phyloP scores from a whole-genome alignment of 2,113 vertebrate genomes.

The Synchiropus splendidus region DNA sequence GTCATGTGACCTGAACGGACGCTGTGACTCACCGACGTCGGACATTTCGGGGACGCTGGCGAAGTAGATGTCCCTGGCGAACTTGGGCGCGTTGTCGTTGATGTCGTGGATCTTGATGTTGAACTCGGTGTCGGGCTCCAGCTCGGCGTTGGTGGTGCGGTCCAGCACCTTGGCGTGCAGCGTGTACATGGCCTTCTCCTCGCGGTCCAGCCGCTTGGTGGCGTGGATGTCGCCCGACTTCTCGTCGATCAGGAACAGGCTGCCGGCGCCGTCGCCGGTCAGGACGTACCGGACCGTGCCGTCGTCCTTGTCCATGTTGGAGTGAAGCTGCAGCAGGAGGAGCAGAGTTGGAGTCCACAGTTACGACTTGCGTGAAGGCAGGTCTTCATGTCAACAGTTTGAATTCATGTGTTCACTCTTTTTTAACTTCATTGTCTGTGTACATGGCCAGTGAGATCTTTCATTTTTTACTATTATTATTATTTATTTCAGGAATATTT shows the following conservation, averaged over 20 bases:
- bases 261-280: slow-evolving; percentile 91
- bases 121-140: slow-evolving; percentile 94
- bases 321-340: slow-evolving; percentile 75
- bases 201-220: slow-evolving; percentile 91
- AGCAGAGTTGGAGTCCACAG: background rate
- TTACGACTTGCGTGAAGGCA: too few species aligned
- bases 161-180: slow-evolving; percentile 90
- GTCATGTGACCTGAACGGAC: too few species aligned
- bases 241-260: slow-evolving; percentile 89
- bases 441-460: too few species aligned
- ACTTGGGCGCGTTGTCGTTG: slow-evolving; percentile 95
- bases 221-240: slow-evolving; percentile 97
- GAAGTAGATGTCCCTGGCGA: slow-evolving; percentile 79
- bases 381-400: too few species aligned
- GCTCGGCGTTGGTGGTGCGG: slow-evolving; percentile 77
- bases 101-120: slow-evolving; percentile 98
- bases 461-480: too few species aligned
- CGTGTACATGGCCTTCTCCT: slow-evolving; percentile 87
- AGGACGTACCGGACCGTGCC: slow-evolving; percentile 92
- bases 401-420: too few species aligned
- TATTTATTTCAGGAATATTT: too few species aligned
- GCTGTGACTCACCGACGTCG: slow-evolving; percentile 78
- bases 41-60: slow-evolving; percentile 95
- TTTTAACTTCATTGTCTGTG: too few species aligned
- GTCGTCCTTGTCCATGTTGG: slow-evolving; percentile 91